Evolutionary conservation across 2,888 invertebrate genomes (phyloP).

Genomic region (Dendrolimus houi): DNA sequence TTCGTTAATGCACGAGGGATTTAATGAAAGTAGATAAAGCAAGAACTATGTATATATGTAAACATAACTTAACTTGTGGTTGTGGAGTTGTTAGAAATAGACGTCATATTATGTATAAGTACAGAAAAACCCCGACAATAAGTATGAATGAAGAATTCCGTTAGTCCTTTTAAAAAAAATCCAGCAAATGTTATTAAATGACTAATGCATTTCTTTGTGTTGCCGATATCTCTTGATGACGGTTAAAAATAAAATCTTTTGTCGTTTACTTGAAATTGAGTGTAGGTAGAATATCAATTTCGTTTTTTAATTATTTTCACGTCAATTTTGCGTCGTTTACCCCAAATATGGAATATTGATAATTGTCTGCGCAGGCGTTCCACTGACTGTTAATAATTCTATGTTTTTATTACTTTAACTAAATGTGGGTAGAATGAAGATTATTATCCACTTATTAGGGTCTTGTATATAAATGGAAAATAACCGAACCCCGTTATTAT

Average conservation of each 20-base stretch:
- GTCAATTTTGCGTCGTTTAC: neutral
- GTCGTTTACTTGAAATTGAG: neutral
- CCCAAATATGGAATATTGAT: neutral
- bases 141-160: no score
- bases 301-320: neutral
- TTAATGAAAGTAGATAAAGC: no score
- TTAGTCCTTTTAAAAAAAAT: no score
- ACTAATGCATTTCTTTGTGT: neutral
- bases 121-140: no score
- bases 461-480: no score
- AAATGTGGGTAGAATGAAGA: neutral
- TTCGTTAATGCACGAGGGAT: no score
- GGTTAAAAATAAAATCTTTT: neutral
- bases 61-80: no score
- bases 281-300: neutral
- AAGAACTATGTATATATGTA: no score
- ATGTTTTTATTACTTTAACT: neutral
- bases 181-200: neutral
- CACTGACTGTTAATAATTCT: neutral
- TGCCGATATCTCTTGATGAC: no score
- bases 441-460: neutral
- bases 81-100: no score
- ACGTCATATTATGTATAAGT: no score
- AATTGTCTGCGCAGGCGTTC: neutral
- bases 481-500: no score